Evolutionary conservation across 2,113 vertebrate genomes (phyloP).

Genomic region (Tetrao urogallus): DNA sequence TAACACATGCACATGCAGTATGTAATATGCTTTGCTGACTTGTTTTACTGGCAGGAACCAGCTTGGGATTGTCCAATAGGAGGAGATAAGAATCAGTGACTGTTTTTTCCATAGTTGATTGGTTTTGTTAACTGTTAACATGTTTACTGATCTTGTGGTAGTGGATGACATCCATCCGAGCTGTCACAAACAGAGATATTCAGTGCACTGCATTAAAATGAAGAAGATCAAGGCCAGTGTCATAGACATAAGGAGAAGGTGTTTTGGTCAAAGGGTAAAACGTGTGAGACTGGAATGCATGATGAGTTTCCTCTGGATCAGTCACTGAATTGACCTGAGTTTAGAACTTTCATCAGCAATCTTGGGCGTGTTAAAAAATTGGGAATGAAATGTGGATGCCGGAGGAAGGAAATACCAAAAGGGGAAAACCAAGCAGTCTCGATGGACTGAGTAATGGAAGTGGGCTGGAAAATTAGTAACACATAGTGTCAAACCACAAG

Average conservation of each 20-base stretch:
- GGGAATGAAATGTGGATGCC: neutral
- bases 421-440: neutral
- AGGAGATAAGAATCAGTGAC: neutral
- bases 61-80: neutral
- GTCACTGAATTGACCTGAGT: neutral
- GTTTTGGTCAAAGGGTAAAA: neutral
- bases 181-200: neutral
- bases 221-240: rapidly evolving
- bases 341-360: neutral
- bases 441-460: neutral
- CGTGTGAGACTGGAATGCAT: neutral
- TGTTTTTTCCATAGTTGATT: neutral
- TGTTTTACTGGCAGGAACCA: neutral
- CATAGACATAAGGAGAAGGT: neutral
- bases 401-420: neutral
- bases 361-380: neutral
- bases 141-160: neutral
- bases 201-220: neutral
- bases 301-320: neutral
- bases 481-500: neutral
- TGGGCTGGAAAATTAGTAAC: neutral
- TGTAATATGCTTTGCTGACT: rapidly evolving
- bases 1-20: neutral
- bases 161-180: neutral
- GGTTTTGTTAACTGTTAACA: conserved; percentile 7